These are phyloP conservation scores for Clanis bilineata DNA, from an alignment of 2,888 invertebrate genomes.

Conservation along the genomic window DNA sequence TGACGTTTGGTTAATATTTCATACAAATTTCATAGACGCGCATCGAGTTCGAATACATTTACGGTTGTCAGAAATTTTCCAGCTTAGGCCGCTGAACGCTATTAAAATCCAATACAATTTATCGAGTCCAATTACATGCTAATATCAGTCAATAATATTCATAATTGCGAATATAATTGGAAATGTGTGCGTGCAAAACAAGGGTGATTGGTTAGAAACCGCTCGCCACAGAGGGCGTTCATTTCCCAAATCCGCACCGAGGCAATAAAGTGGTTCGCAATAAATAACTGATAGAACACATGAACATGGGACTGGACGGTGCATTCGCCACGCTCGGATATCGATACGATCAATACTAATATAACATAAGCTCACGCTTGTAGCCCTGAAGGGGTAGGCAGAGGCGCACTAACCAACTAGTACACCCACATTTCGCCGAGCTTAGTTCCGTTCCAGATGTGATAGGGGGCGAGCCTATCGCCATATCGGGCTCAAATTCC, in stretches of 20 bases:
- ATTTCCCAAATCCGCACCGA: conserved; percentile 43
- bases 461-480: too few relatives aligned
- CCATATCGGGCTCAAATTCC: too few relatives aligned
- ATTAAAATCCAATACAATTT: not conserved
- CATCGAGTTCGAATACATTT: too few relatives aligned
- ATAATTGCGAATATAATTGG: conserved; percentile 3
- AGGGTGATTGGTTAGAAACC: conserved; percentile 41
- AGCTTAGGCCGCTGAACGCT: too few relatives aligned
- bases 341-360: conserved; percentile 15
- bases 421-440: too few relatives aligned
- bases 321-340: conserved; percentile 36
- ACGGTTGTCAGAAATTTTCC: too few relatives aligned
- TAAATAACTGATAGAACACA: conserved; percentile 60
- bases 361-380: too few relatives aligned
- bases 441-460: too few relatives aligned
- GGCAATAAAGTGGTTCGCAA: conserved; percentile 46
- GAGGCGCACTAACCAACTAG: too few relatives aligned
- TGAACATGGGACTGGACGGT: conserved; percentile 44
- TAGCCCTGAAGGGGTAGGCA: too few relatives aligned
- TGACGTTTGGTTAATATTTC: too few relatives aligned
- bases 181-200: conserved; percentile 28
- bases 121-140: not conserved
- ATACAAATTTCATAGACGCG: too few relatives aligned
- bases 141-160: not conserved
- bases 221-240: conserved; percentile 34